Base-by-base conservation (phyloP, 2,888 invertebrate species). In the Neoascia interrupta region DNA sequence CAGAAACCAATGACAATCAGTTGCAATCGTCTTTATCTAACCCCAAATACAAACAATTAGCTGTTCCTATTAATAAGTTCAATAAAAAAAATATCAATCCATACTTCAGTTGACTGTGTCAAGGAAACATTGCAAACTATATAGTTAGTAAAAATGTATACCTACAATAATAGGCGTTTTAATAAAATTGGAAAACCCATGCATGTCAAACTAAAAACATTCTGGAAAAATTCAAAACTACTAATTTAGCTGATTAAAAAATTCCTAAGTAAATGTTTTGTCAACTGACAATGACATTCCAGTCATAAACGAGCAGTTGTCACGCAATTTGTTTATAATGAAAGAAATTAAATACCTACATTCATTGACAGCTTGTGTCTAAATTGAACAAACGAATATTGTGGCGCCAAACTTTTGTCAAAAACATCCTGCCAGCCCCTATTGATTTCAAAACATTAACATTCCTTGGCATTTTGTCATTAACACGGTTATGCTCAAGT, bases 221-320 rank as follows among this genome's bases (percentile, higher is more conserved):
- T n/a, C n/a, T n/a, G n/a, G n/a, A n/a, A n/a, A n/a, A n/a, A n/a
- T n/a, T n/a, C n/a, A n/a, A n/a, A 36, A 16, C 26, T 39, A 26
- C 53, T 54, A 66, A 56, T 56, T 56, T 58, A 31, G 49, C 11
- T 39, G 39, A 58, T 68, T 58, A 58, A 69, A 26, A 64, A 36
- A n/a, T 19, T 16, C 8, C 31, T 63, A 8, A 19, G 2, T 36
- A 26, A 15, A n/a, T 15, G n/a, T 10, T 26, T 34, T 47, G 18
- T 41, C 43, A 45, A 43, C 21, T 53, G 28, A 53, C 69, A 61
- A 28, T 70, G 53, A 61, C 69, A 70, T 70, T 61, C 53, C 61
- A 61, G 6, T 8, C 2, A 16, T 31, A n/a, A 60, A 58, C 26
- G 16, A 53, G 10, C 56, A 2, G 16, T 10, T 16, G 69, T 51